Evolutionary conservation across 2,797 vertebrate species (phyloP), one percentile per base, ranked within the genome.

Genomic region (Euthynnus affinis): DNA sequence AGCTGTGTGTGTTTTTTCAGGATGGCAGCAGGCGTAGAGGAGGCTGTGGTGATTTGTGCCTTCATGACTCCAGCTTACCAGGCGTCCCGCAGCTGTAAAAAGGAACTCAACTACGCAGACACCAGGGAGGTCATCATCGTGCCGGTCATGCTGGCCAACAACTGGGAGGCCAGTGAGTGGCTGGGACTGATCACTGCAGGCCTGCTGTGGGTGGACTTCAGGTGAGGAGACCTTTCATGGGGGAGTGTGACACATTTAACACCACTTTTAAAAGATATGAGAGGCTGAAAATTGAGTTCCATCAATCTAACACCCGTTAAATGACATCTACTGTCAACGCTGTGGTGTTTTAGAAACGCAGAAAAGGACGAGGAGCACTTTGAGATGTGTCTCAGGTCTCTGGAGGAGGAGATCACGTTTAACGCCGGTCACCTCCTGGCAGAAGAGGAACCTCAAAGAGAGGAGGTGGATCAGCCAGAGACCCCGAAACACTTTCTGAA

Each of bases 161-260:
- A 90, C 85, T 92, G 92, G 92, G 91, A 92, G 80, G 86, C 93
- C 79, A 92, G 85, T 3, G 91, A 94, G 85, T 92, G 91, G 89
- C 82, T 94, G 70, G 91, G 91, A 0, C 83, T 93, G 85, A 87
- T 93, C 83, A 93, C 89, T 1, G 89, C 91, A 6, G 72, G 91
- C 0, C 81, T 90, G 81, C 89, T 93, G 23, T 93, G 88, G 91
- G 74, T 90, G 61, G 91, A 93, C 81, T 91, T 93, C 86, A 91
- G 90, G 93, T 93, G 81, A 80, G 85, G 14, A 52, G n/a, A 25
- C 14, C 13, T 27, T 12, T 27, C 5, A 18, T n/a, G 29, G 4
- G 15, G 2, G 12, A 65, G n/a, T 29, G 34, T 15, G 29, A 25
- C 29, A 1, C 51, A 15, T 32, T 42, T 29, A 18, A 49, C 44